Conservation (phyloP, 2,113 vertebrate species). For the Rhodinocichla rosea region DNA sequence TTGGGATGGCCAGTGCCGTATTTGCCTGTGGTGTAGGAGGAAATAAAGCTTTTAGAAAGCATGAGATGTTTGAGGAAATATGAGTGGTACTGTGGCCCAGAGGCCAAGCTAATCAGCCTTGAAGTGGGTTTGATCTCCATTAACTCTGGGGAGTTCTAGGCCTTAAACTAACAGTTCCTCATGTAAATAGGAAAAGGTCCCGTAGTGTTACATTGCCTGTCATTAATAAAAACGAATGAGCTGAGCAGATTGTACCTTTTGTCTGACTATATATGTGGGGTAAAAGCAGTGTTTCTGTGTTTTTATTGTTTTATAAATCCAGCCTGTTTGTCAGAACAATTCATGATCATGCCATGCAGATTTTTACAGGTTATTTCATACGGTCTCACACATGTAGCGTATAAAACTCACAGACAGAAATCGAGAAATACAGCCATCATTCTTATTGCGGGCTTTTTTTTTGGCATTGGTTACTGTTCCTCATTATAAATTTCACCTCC, state of each 20-base stretch:
- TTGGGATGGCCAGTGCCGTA: not conserved
- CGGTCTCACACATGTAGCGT: not conserved
- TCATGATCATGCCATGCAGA: constrained; percentile 17
- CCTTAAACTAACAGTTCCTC: not conserved
- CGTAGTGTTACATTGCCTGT: not conserved
- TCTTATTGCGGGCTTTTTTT: not conserved
- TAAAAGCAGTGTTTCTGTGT: constrained; percentile 38
- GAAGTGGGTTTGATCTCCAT: not conserved
- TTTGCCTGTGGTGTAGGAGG: not conserved
- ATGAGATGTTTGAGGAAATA: not conserved
- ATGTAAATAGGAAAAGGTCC: not conserved
- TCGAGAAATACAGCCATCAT: constrained; percentile 54
- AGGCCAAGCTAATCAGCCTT: not conserved
- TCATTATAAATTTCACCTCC: constrained; percentile 62
- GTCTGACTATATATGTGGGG: not conserved
- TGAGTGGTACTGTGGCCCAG: not conserved
- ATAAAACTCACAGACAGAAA: constrained; percentile 23
- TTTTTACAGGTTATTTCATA: constrained; percentile 16
- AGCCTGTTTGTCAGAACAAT: constrained; percentile 31
- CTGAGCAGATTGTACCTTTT: not conserved
- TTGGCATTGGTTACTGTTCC: constrained; percentile 15
- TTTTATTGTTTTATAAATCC: constrained; percentile 5
- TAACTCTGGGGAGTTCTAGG: not conserved
- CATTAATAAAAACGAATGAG: not conserved
- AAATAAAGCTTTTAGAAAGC: not conserved